Percentiles rank a stretch among this genome's conserved stretches.
Evolutionary conservation across 2,888 invertebrate species (phyloP).

Genomic region (Watsonalla binaria): DNA sequence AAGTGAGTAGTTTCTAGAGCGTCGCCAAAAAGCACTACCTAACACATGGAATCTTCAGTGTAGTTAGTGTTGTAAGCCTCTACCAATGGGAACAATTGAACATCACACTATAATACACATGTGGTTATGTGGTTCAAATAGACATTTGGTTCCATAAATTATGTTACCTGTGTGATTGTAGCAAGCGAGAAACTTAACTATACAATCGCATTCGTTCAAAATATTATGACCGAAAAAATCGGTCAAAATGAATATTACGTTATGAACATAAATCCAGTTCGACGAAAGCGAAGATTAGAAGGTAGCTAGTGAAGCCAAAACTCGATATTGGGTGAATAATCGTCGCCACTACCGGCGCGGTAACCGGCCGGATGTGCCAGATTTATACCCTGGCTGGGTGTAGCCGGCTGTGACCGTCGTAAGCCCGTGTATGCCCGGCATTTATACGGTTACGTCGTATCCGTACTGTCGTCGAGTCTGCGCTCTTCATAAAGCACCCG

Average conservation of each 20-base stretch:
- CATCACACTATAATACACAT: too few relatives aligned
- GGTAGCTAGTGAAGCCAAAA: conserved; percentile 75
- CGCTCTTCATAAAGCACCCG: conserved; percentile 70
- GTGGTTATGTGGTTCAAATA: too few relatives aligned
- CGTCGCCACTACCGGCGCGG: conserved; percentile 76
- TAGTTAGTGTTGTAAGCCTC: too few relatives aligned
- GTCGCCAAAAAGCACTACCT: too few relatives aligned
- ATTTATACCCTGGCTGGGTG: conserved; percentile 68
- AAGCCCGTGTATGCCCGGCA: conserved; percentile 4
- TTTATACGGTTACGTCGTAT: conserved; percentile 32
- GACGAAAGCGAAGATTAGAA: conserved; percentile 73
- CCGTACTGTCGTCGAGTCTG: conserved; percentile 59
- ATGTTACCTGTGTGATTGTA: too few relatives aligned
- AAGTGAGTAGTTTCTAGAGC: too few relatives aligned
- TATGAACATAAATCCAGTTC: conserved; percentile 55
- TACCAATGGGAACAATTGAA: too few relatives aligned
- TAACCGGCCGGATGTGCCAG: conserved; percentile 71
- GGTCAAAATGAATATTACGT: conserved; percentile 15
- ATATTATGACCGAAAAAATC: conserved; percentile 18
- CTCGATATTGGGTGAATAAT: conserved; percentile 79
- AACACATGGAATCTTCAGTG: too few relatives aligned
- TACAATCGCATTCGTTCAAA: neutral
- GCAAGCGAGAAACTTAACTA: too few relatives aligned
- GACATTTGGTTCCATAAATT: too few relatives aligned
- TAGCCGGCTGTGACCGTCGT: conserved; percentile 46